These are phyloP conservation scores for Todiramphus chloris DNA, from an alignment of 2,113 vertebrate species.

Conservation along the genomic window DNA sequence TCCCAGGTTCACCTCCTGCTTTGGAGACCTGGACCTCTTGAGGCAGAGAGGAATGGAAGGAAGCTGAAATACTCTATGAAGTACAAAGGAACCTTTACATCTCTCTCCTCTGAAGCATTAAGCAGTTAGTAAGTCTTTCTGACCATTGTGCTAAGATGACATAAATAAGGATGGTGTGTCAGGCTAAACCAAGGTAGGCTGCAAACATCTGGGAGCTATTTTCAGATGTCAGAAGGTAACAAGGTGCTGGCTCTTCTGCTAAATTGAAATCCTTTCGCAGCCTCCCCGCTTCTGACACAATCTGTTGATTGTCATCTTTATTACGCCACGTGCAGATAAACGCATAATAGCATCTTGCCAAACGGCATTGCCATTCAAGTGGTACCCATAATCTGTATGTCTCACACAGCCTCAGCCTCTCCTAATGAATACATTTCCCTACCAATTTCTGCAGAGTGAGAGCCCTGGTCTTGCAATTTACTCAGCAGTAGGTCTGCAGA, in stretches of 20 bases:
- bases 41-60: background rate
- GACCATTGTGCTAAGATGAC: background rate
- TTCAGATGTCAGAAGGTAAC: slow-evolving; percentile 15
- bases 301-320: slow-evolving; percentile 18
- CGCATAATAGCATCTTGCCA: slow-evolving; percentile 32
- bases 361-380: background rate
- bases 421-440: background rate
- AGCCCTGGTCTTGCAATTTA: background rate
- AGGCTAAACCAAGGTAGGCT: background rate
- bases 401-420: background rate
- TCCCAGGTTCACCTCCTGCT: background rate
- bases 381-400: background rate
- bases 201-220: background rate
- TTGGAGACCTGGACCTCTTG: background rate
- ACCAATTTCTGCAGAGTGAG: background rate
- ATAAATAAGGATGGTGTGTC: background rate
- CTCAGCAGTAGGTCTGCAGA: background rate
- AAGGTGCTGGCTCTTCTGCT: background rate
- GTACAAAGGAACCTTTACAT: background rate
- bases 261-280: slow-evolving; percentile 21
- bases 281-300: background rate
- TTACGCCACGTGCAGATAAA: slow-evolving; percentile 6
- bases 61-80: background rate
- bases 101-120: background rate
- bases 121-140: background rate